Evolutionary conservation across 1,140 invertebrate genomes (phyloP), one percentile per base, ranked within the genome.

Genomic region (Pararge aegeria): DNA sequence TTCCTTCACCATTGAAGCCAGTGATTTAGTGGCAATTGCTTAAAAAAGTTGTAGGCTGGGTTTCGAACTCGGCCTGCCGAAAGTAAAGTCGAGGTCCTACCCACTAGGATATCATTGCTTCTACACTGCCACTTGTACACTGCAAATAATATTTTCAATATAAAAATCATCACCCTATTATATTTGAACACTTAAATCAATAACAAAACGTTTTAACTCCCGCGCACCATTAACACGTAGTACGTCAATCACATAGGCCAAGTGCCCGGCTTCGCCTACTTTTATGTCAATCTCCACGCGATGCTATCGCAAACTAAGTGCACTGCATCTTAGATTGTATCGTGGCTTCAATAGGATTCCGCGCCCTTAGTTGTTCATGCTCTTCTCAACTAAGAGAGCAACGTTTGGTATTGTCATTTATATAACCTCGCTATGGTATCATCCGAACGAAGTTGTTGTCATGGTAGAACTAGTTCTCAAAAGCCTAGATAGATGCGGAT

Each of bases 331-430:
- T 16, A 42, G 38, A 42, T 42, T 15, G 13, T 42, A 42, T 42
- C 38, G 5, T 18, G 5, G 16, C 16, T 18, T 42, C 15, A 42
- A 42, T 42, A 18, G 38, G 38, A 42, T 42, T 16, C 13, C 15
- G 38, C 38, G 38, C 15, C 38, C 38, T 42, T 42, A 42, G 38
- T 42, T 42, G 38, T 42, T 18, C 16, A 42, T 18, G 34, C 34
- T 15, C 12, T 38, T 38, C 18, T 12, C 9, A 10, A 9, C 38
- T 7, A 16, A 18, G 13, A 3, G 34, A 12, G 34, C 34, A n/a
- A 3, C 18, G 38, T 42, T 18, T 42, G 38, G 13, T 42, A 42
- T 42, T 42, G 38, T 42, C 38, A 42, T 42, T 42, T 42, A 15
- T 42, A 42, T 38, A 1, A 5, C 38, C 38, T 18, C 12, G 10